Evolutionary conservation across 2,113 vertebrate genomes (phyloP).

Genomic region (Elephantulus edwardii): DNA sequence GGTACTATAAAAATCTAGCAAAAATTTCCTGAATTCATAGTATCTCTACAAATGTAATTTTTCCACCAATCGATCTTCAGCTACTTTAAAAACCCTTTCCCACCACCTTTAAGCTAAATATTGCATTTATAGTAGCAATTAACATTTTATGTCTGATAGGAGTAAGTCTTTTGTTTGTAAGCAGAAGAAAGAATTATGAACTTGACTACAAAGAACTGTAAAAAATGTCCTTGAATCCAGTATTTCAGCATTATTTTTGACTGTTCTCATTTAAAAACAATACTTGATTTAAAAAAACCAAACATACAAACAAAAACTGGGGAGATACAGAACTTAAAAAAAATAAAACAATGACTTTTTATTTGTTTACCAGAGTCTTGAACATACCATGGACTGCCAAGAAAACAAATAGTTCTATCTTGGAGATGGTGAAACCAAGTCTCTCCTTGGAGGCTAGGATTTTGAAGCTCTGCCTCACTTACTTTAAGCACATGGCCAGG

Average conservation of each 20-base stretch:
- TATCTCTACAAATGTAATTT: constrained; percentile 3
- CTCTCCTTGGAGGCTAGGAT: no score
- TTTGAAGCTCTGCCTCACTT: no score
- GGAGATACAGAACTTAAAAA: not conserved
- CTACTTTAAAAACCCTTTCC: not conserved
- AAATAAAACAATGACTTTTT: not conserved
- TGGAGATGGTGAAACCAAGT: no score
- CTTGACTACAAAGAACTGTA: not conserved
- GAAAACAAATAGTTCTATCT: no score
- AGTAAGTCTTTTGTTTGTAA: not conserved
- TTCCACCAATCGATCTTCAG: not conserved
- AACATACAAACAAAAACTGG: no score
- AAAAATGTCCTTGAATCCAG: not conserved
- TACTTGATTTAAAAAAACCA: no score
- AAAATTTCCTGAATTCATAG: not conserved
- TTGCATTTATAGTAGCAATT: not conserved
- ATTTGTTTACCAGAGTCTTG: not conserved
- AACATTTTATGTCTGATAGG: not conserved
- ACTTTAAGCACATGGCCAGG: no score
- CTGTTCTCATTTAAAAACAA: not conserved
- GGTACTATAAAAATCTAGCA: constrained; percentile 8
- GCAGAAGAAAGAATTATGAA: not conserved
- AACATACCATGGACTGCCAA: no score
- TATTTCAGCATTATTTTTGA: not conserved
- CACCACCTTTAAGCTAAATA: not conserved